Evolutionary conservation across 2,888 invertebrate genomes (phyloP).

Genomic region (Ypsolopha sequella): DNA sequence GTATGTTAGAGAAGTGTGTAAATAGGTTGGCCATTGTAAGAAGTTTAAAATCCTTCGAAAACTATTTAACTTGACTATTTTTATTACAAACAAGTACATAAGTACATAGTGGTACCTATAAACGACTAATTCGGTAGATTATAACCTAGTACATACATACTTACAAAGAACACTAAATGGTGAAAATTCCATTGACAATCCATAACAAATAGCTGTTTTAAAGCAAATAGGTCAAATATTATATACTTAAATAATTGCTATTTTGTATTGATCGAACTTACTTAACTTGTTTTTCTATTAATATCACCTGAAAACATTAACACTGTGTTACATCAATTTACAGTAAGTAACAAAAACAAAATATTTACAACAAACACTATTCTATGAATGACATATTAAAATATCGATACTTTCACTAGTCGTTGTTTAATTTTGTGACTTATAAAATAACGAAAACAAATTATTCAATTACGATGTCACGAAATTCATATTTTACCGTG

Average conservation of each 20-base stretch:
- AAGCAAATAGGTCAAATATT: background rate
- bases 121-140: conserved; percentile 63
- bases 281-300: background rate
- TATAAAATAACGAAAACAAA: no score
- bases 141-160: conserved; percentile 34
- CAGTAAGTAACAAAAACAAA: conserved; percentile 49
- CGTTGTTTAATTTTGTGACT: no score
- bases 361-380: conserved; percentile 9
- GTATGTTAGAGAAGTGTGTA: conserved; percentile 29
- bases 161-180: conserved; percentile 59
- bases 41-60: conserved; percentile 48
- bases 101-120: conserved; percentile 36
- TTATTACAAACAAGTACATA: conserved; percentile 20
- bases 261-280: background rate
- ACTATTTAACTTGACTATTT: conserved; percentile 34
- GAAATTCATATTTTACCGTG: no score
- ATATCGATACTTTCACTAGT: conserved; percentile 37
- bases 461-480: no score
- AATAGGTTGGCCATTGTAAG: conserved; percentile 39
- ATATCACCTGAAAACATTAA: conserved; percentile 49
- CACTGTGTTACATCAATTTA: conserved; percentile 58
- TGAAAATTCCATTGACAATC: conserved; percentile 19
- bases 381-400: conserved; percentile 26
- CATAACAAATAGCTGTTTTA: conserved; percentile 6
- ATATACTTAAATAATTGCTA: background rate